Evolutionary conservation across 1,140 invertebrate species (phyloP), one percentile per base, ranked within the genome.

Genomic region (Aethina tumida): DNA sequence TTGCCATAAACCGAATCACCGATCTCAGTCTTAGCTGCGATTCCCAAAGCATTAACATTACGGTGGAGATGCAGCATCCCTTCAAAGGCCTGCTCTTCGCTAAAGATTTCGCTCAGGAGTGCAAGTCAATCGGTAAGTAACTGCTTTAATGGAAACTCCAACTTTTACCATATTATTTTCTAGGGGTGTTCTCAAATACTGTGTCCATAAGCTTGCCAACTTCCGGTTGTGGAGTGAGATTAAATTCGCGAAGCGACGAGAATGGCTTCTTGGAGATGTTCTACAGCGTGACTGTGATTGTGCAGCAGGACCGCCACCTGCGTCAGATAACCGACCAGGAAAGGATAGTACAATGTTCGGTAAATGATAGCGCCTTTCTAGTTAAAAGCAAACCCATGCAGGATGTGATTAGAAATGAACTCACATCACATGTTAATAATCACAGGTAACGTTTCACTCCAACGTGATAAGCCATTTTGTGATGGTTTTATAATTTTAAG

Each of bases 21-120:
- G 32, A 46, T 3, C 36, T 55, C 2, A 50, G 46, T 35, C 28
- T 50, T 5, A 47, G 39, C 5, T 63, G 60, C 35, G 55, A 60
- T 39, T 41, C 49, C 4, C 39, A 47, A 20, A 51, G 42, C 30
- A 39, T 63, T 15, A 61, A 61, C 29, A 41, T 58, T 6, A 59
- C 55, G 2, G 10, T 63, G 6, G 34, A 39, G 9, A 67, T 79
- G 63, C 67, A 69, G 35, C 65, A 73, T 6, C 68, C 73, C 0
- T 83, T 82, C 59, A 75, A 74, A 41, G 80, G 80, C 3, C 49
- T 77, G 1, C 59, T 81, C 3, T 82, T 80, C 46, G 74, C 77
- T 19, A 77, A 75, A 55, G 78, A 79, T 35, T 82, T 79, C 58
- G 70, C 76, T 0, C 66, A 73, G 32, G 77, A 78, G 50, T 83